Conservation (phyloP, 2,797 vertebrate genomes). For the Pseudocheirus occidentalis region DNA sequence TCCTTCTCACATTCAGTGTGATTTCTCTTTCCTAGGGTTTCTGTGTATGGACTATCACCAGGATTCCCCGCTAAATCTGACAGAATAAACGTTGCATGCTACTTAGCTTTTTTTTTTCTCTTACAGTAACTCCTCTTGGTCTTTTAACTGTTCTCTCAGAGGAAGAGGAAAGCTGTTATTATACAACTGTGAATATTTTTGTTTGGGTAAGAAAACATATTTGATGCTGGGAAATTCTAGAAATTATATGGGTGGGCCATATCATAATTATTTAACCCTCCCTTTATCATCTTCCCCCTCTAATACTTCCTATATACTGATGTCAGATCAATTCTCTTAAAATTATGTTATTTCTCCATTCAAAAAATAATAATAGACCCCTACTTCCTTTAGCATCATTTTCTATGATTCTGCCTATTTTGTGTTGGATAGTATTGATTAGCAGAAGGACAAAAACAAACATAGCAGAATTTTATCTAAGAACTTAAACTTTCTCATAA, state of each 20-base stretch:
- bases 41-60: not conserved
- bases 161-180: not conserved
- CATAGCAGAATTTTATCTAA: not conserved
- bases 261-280: slow-evolving; percentile 1
- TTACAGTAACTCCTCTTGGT: slow-evolving; percentile 2
- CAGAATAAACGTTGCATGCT: slow-evolving; percentile 4
- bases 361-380: not conserved
- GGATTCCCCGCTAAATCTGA: not conserved
- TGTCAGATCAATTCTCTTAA: not conserved
- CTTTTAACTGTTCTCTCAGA: slow-evolving; percentile 34
- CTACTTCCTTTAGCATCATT: not conserved
- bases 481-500: not conserved
- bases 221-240: not conserved
- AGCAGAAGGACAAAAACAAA: not conserved
- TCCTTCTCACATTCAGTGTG: not conserved
- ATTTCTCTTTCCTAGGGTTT: not conserved
- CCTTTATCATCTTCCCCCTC: not conserved
- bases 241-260: slow-evolving; percentile 3
- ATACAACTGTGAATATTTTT: not conserved
- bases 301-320: not conserved
- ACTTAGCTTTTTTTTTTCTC: slow-evolving; percentile 22
- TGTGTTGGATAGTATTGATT: not conserved
- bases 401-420: not conserved
- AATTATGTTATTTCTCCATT: not conserved
- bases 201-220: not conserved